A percentile compares a stretch with the other conserved stretches of the same genome.
Evolutionary conservation across 2,113 vertebrate species (phyloP).

Genomic region (Pipra filicauda): DNA sequence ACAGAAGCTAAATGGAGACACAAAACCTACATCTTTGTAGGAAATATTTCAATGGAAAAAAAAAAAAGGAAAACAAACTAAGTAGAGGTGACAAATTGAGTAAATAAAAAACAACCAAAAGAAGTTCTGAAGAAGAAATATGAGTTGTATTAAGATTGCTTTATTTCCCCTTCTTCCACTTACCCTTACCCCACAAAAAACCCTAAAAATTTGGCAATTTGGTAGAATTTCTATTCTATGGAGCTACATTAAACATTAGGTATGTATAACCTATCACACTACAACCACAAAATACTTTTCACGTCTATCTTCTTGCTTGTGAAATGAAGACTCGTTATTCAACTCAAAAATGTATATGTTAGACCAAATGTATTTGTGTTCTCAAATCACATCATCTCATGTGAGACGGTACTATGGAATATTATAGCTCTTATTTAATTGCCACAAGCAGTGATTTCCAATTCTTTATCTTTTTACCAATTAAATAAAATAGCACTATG

Average conservation of each 20-base stretch:
- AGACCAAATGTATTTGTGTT: neutral
- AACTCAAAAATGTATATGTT: neutral
- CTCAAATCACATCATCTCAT: neutral
- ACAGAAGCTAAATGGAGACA: constrained; percentile 47
- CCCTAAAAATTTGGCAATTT: neutral
- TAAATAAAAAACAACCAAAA: neutral
- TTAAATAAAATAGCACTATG: neutral
- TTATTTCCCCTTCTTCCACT: neutral
- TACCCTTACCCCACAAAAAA: neutral
- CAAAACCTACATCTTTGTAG: constrained; percentile 39
- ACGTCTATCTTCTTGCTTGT: neutral
- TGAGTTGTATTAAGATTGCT: neutral
- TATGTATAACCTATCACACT: neutral
- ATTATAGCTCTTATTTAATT: neutral
- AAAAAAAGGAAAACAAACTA: constrained; percentile 35
- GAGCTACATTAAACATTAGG: neutral
- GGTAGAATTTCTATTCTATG: neutral
- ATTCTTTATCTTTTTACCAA: neutral
- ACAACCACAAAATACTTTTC: neutral
- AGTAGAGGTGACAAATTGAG: constrained; percentile 18
- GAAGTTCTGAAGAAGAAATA: neutral
- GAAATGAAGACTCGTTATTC: neutral
- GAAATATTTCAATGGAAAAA: neutral
- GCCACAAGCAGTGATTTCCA: neutral
- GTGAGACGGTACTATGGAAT: neutral